Percentiles rank a stretch among this genome's conserved stretches.
These are phyloP conservation scores for Pampusana beccarii DNA, from an alignment of 2,113 vertebrate genomes.

Conservation along the genomic window DNA sequence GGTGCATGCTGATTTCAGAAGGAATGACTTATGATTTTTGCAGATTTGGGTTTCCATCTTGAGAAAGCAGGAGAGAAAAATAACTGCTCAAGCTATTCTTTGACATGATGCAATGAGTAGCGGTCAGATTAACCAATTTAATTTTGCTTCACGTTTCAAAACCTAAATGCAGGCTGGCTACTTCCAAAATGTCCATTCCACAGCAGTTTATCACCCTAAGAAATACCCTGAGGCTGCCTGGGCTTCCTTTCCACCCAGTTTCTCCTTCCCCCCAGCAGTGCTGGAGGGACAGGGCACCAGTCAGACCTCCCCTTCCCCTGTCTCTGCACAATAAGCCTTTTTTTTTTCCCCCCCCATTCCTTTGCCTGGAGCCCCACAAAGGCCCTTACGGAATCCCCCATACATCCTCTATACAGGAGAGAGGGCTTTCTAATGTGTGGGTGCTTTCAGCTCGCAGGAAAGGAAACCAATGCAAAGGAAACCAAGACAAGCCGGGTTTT, in stretches of 20 bases:
- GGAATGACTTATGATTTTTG: background rate
- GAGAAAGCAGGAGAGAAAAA: background rate
- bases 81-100: background rate
- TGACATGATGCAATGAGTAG: background rate
- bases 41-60: background rate
- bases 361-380: background rate
- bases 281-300: background rate
- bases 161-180: background rate
- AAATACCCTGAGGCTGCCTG: background rate
- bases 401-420: background rate
- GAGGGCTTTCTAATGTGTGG: background rate
- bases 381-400: accelerated
- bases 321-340: background rate
- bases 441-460: background rate
- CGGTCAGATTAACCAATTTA: background rate
- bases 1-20: background rate
- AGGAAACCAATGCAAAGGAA: background rate
- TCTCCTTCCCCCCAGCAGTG: background rate
- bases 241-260: background rate
- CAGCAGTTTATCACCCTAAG: background rate
- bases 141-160: background rate
- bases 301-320: background rate
- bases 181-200: conserved; percentile 10
- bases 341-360: background rate
- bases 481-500: background rate